Evolutionary conservation across 2,797 vertebrate genomes (phyloP).

Genomic region (Pangasius larnaudii): DNA sequence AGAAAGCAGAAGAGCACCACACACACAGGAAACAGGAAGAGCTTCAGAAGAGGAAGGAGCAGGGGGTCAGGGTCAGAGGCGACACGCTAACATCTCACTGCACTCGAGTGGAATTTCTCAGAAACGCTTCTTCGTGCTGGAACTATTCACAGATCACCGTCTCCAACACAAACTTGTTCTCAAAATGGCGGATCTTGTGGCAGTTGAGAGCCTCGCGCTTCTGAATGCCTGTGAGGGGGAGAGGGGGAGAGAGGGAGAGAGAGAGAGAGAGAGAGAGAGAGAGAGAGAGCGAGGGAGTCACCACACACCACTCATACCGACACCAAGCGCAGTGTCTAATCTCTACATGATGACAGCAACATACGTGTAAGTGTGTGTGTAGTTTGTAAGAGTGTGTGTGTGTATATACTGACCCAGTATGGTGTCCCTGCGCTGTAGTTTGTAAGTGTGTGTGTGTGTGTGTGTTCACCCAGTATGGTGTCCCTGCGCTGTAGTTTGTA

Average conservation of each 20-base stretch:
- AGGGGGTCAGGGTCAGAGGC: constrained; percentile 25
- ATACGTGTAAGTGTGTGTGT: not conserved
- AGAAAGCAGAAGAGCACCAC: constrained; percentile 31
- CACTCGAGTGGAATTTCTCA: constrained; percentile 44
- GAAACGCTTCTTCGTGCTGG: constrained; percentile 60
- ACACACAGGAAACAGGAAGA: constrained; percentile 46
- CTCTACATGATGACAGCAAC: not conserved
- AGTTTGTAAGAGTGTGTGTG: not conserved
- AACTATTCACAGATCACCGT: constrained; percentile 86
- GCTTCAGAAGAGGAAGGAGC: constrained; percentile 41
- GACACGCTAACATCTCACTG: constrained; percentile 37
- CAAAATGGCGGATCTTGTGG: constrained; percentile 90
- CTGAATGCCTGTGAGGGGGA: constrained; percentile 85
- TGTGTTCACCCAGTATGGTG: not conserved
- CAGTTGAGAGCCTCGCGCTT: constrained; percentile 88
- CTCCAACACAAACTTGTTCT: constrained; percentile 86
- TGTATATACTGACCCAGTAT: no score
- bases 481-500: not conserved
- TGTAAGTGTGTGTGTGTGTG: not conserved
- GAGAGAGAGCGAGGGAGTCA: not conserved
- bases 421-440: no score
- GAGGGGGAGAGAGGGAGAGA: not conserved
- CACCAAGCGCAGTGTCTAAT: not conserved
- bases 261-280: not conserved
- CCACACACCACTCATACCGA: not conserved